Percentiles rank a stretch among this genome's conserved stretches.
phyloP scores from a whole-genome alignment of 2,113 vertebrate species.

The Edolisoma coerulescens region DNA sequence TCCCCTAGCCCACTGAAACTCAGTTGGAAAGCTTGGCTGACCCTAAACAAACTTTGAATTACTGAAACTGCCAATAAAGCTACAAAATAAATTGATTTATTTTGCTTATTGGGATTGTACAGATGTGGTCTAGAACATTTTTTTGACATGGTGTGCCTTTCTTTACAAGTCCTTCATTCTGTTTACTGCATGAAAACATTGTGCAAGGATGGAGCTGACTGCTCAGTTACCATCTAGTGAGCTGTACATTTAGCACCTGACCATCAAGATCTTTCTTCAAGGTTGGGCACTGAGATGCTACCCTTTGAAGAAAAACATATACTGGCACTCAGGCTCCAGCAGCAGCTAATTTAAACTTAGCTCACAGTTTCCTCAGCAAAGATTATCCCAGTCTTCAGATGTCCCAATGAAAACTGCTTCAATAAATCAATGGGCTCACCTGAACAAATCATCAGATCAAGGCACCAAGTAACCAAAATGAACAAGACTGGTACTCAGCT shows the following conservation, averaged over 20 bases:
- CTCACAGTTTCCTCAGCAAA: neutral
- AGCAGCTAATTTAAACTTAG: neutral
- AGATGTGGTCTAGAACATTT: neutral
- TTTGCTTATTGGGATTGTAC: neutral
- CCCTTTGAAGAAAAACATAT: neutral
- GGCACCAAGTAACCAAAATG: neutral
- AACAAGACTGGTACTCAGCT: neutral
- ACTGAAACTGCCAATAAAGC: neutral
- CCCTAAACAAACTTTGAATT: neutral
- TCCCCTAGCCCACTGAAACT: neutral
- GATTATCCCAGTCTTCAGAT: neutral
- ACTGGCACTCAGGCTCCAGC: neutral
- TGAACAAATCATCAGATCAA: neutral
- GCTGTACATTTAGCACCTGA: neutral
- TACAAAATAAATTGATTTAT: neutral
- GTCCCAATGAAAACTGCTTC: neutral
- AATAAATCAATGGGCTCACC: neutral
- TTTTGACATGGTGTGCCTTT: neutral
- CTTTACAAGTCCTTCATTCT: neutral
- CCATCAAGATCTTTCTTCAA: neutral
- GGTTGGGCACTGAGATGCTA: rapidly evolving
- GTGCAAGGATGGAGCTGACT: neutral
- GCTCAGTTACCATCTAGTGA: neutral
- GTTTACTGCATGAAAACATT: neutral
- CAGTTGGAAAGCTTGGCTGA: neutral